A percentile compares a stretch with the other conserved stretches of the same genome.
phyloP scores from a whole-genome alignment of 1,140 invertebrate genomes.

The Coelopa frigida region DNA sequence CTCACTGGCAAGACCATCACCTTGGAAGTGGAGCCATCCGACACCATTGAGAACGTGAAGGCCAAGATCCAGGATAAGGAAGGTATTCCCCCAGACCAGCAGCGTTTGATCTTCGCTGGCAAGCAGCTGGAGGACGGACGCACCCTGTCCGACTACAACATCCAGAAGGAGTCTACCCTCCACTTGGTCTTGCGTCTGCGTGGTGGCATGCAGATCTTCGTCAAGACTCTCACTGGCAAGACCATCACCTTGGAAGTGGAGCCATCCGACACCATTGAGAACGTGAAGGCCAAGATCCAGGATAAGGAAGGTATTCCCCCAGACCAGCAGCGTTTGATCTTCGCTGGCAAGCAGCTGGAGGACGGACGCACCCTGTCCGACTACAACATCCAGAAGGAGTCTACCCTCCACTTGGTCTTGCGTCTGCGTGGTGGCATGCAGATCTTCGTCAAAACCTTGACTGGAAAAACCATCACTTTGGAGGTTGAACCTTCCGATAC shows the following conservation, averaged over 20 bases:
- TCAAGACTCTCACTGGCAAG: conserved; percentile 74
- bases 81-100: conserved; percentile 57
- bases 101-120: conserved; percentile 50
- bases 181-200: conserved; percentile 57
- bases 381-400: conserved; percentile 83
- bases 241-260: conserved; percentile 76
- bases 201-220: conserved; percentile 66
- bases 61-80: conserved; percentile 67
- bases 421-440: conserved; percentile 76
- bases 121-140: conserved; percentile 60
- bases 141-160: conserved; percentile 52
- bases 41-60: conserved; percentile 69
- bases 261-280: conserved; percentile 70
- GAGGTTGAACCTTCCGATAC: conserved; percentile 68
- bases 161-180: conserved; percentile 57
- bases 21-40: conserved; percentile 62
- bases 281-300: conserved; percentile 72
- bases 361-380: conserved; percentile 71
- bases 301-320: conserved; percentile 66
- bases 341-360: conserved; percentile 71
- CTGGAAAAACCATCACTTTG: conserved; percentile 66
- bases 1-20: conserved; percentile 90
- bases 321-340: conserved; percentile 65
- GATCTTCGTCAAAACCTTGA: conserved; percentile 66
- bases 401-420: conserved; percentile 79